phyloP scores from a whole-genome alignment of 2,797 vertebrate species.

The Pseudomugil gertrudae region DNA sequence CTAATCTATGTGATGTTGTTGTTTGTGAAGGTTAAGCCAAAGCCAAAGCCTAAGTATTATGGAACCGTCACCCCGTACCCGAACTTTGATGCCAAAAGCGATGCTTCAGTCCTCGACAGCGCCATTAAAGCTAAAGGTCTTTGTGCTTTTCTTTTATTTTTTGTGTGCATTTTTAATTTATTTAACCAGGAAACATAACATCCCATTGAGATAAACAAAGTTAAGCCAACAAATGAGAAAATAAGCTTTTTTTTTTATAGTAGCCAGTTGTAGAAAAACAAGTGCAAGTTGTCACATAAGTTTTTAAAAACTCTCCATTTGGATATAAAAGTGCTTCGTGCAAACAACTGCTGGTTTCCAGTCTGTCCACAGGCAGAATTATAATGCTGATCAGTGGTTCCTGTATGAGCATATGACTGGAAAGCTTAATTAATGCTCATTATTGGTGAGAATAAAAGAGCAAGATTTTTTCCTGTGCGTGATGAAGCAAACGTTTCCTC shows the following conservation, averaged over 20 bases:
- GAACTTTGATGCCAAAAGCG: constrained; percentile 82
- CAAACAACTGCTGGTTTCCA: too few relatives aligned
- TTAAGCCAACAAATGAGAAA: too few relatives aligned
- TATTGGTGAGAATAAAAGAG: neutral
- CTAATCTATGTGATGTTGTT: neutral
- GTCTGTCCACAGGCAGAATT: too few relatives aligned
- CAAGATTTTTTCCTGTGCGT: neutral
- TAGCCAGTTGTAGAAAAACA: too few relatives aligned
- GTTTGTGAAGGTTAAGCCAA: constrained; percentile 45
- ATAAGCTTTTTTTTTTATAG: too few relatives aligned
- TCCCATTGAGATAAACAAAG: too few relatives aligned
- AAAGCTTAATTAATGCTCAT: neutral
- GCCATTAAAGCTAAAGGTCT: constrained; percentile 87
- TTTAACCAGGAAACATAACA: too few relatives aligned
- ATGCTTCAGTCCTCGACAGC: constrained; percentile 83
- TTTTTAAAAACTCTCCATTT: too few relatives aligned
- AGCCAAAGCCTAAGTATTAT: constrained; percentile 59
- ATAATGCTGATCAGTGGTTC: too few relatives aligned
- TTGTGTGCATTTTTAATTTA: too few relatives aligned
- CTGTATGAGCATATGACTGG: neutral
- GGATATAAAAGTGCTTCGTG: too few relatives aligned
- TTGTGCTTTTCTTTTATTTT: neutral
- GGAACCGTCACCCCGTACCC: constrained; percentile 81
- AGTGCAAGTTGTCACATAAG: too few relatives aligned
- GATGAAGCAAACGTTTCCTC: constrained; percentile 5